Evolutionary conservation across 1,140 invertebrate species (phyloP).

Genomic region (Cepaea nemoralis): DNA sequence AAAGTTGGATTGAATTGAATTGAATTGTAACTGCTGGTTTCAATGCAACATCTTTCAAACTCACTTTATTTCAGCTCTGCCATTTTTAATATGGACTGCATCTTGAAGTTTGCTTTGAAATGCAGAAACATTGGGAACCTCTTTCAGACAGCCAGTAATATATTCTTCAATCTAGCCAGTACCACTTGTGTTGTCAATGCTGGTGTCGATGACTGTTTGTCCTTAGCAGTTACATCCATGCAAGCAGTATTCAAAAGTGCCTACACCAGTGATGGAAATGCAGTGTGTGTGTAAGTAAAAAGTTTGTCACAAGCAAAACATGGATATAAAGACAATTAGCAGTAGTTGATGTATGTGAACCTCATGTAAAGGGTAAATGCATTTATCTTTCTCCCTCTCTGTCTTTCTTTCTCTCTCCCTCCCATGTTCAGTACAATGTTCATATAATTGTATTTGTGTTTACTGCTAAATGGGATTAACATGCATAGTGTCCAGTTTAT

Average conservation of each 20-base stretch:
- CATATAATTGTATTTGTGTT: no score
- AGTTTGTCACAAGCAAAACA: no score
- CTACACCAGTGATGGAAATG: slow-evolving; percentile 20
- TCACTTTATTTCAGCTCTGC: slow-evolving; percentile 19
- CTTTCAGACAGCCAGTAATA: background rate
- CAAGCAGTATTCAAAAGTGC: slow-evolving; percentile 28
- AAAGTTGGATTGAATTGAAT: no score
- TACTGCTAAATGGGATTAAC: no score
- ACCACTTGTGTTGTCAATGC: slow-evolving; percentile 32
- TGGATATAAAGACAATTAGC: no score
- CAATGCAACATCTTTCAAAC: background rate
- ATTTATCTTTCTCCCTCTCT: no score
- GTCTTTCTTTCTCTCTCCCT: no score
- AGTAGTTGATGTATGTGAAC: no score
- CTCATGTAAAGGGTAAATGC: no score
- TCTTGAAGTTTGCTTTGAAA: background rate
- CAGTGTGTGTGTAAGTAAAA: slow-evolving; percentile 37
- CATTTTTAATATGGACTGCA: slow-evolving; percentile 21
- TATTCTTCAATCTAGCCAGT: slow-evolving; percentile 32
- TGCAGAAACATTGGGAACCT: slow-evolving; percentile 16
- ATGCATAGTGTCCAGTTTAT: no score
- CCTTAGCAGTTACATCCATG: slow-evolving; percentile 33
- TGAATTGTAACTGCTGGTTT: no score
- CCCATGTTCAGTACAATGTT: no score
- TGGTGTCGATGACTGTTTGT: slow-evolving; percentile 18